Evolutionary conservation across 64 coral and sea anemone species (phyloP).

Genomic region (Cladopsammia gracilis): DNA sequence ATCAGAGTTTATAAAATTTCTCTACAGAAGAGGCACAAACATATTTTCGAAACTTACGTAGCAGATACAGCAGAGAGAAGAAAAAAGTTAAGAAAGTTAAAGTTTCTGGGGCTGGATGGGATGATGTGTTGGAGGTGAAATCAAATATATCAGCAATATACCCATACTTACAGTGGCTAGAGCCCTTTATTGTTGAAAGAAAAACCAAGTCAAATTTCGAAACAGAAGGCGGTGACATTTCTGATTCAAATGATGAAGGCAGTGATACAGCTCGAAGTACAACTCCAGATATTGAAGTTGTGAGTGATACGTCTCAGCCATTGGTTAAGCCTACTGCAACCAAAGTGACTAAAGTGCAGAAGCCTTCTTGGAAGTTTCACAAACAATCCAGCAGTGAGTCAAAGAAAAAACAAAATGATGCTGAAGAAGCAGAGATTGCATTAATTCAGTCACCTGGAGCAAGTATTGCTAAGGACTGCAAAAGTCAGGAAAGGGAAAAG

Average conservation of each 20-base stretch:
- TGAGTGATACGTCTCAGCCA: slow-evolving; percentile 38
- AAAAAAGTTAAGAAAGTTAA: too few relatives aligned
- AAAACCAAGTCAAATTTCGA: slow-evolving; percentile 63
- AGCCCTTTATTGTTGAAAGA: slow-evolving; percentile 56
- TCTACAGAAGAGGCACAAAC: slow-evolving; percentile 60
- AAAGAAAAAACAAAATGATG: slow-evolving; percentile 62
- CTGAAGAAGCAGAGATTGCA: slow-evolving; percentile 63
- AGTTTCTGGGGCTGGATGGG: slow-evolving; percentile 53
- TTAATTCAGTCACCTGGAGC: slow-evolving; percentile 51
- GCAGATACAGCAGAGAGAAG: slow-evolving; percentile 53
- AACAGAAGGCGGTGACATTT: slow-evolving; percentile 9
- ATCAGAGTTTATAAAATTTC: too few relatives aligned
- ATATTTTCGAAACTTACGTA: slow-evolving; percentile 67
- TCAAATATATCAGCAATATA: slow-evolving; percentile 57
- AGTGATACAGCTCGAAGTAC: slow-evolving; percentile 45
- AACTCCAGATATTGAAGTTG: slow-evolving; percentile 29
- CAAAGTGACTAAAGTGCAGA: slow-evolving; percentile 1
- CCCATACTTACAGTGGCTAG: slow-evolving; percentile 56
- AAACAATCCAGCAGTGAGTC: slow-evolving; percentile 52
- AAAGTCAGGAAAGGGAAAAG: slow-evolving; percentile 50
- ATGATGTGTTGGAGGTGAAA: slow-evolving; percentile 60
- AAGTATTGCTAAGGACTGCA: slow-evolving; percentile 49
- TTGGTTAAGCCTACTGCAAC: background rate
- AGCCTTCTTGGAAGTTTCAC: slow-evolving; percentile 62
- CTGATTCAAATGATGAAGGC: slow-evolving; percentile 48